These are phyloP conservation scores for Nymphalis polychloros DNA, from an alignment of 2,888 invertebrate genomes.

Conservation along the genomic window DNA sequence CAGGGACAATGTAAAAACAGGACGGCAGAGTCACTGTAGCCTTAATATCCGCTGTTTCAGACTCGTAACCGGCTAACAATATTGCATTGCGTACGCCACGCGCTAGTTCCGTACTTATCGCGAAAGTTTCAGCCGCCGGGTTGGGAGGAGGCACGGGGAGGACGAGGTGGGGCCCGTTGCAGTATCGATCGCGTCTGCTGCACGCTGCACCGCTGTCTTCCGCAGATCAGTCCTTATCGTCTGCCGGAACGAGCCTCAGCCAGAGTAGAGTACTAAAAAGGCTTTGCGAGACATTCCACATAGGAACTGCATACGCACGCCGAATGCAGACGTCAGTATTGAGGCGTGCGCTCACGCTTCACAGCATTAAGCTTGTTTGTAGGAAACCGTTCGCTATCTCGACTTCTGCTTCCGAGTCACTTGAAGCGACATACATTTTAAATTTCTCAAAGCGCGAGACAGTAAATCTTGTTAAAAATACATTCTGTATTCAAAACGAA, in stretches of 20 bases:
- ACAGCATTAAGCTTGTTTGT: conserved; percentile 61
- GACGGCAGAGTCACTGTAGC: conserved; percentile 67
- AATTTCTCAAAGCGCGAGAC: conserved; percentile 18
- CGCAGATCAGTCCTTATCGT: conserved; percentile 80
- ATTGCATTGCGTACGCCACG: conserved; percentile 81
- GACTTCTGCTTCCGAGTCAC: conserved; percentile 39
- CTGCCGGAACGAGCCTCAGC: conserved; percentile 66
- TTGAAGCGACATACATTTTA: conserved; percentile 26
- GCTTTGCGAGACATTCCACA: conserved; percentile 60
- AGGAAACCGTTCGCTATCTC: conserved; percentile 56
- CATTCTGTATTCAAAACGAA: conserved; percentile 10
- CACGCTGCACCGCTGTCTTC: conserved; percentile 78
- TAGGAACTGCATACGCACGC: conserved; percentile 56
- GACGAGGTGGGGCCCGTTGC: conserved; percentile 57
- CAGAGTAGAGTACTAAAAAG: conserved; percentile 60
- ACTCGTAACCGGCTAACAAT: conserved; percentile 80
- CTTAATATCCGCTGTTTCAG: conserved; percentile 80
- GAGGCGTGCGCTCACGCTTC: conserved; percentile 59
- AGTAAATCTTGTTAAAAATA: conserved; percentile 19
- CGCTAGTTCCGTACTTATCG: conserved; percentile 81
- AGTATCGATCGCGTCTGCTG: conserved; percentile 80
- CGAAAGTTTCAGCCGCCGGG: conserved; percentile 75
- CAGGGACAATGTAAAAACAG: conserved; percentile 73
- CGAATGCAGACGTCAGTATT: conserved; percentile 50
- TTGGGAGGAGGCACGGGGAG: conserved; percentile 37